Percentiles rank a stretch among this genome's conserved stretches.
Evolutionary conservation across 1,140 invertebrate species (phyloP).

Genomic region (Wiebesia pumilae): DNA sequence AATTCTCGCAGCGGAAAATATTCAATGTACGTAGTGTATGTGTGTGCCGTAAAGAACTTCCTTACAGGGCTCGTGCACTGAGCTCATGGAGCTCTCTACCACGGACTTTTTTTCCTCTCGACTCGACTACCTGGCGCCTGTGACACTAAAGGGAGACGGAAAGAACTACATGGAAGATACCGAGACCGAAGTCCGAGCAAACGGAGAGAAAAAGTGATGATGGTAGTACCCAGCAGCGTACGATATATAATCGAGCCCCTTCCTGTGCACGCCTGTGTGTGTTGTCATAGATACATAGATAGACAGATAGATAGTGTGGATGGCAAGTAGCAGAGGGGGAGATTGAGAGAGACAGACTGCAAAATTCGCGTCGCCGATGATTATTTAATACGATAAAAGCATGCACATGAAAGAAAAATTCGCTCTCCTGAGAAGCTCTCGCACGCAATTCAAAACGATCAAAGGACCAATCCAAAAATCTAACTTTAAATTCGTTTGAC

Average conservation of each 20-base stretch:
- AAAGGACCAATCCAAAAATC: background rate
- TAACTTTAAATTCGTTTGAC: constrained; percentile 54
- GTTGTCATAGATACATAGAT: background rate
- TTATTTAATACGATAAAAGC: background rate
- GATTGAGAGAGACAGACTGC: background rate
- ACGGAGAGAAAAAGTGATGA: background rate
- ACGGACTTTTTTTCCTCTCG: background rate
- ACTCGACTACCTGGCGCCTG: background rate
- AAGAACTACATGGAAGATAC: background rate
- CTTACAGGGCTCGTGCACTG: constrained; percentile 40
- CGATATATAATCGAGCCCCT: constrained; percentile 8
- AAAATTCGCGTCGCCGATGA: background rate
- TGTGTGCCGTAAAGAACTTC: constrained; percentile 18
- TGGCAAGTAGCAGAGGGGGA: too few species aligned
- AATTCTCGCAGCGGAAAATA: background rate
- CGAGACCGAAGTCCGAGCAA: background rate
- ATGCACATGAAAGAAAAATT: background rate
- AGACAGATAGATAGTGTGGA: background rate
- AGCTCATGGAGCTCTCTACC: constrained; percentile 10
- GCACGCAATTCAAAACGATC: background rate
- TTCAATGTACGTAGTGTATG: background rate
- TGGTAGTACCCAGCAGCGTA: background rate
- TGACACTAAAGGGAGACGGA: constrained; percentile 1
- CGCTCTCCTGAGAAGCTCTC: too few species aligned
- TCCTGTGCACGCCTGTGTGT: too few species aligned